These are phyloP conservation scores for Hirtodrosophila histrioides DNA, from an alignment of 2,888 invertebrate species.

Conservation along the genomic window DNA sequence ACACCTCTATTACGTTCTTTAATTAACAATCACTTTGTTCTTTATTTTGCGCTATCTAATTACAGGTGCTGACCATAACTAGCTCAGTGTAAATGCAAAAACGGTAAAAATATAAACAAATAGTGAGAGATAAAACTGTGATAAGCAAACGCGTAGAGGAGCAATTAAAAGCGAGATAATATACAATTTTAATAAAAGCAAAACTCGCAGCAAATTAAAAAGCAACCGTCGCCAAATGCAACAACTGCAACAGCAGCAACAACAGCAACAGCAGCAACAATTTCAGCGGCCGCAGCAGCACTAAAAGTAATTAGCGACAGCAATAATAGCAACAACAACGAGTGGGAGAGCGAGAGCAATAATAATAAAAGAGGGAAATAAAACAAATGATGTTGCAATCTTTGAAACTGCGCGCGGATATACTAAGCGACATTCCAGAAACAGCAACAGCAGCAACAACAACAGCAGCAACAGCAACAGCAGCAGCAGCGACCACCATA, in stretches of 20 bases:
- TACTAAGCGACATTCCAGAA: constrained; percentile 77
- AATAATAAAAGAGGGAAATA: constrained; percentile 58
- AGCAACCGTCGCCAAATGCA: constrained; percentile 68
- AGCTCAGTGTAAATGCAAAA: constrained; percentile 30
- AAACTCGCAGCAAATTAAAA: constrained; percentile 72
- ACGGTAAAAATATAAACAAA: constrained; percentile 17
- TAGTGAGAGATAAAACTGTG: constrained; percentile 67
- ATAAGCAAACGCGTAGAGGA: constrained; percentile 53
- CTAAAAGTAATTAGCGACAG: not conserved
- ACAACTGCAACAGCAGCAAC: constrained; percentile 32
- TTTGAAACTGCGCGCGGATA: constrained; percentile 82
- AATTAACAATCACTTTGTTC: constrained; percentile 40
- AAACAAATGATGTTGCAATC: constrained; percentile 83
- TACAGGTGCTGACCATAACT: constrained; percentile 50
- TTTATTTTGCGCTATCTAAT: constrained; percentile 52
- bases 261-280: constrained; percentile 17
- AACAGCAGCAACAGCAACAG: constrained; percentile 29
- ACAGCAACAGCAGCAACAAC: constrained; percentile 43
- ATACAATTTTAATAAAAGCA: constrained; percentile 76
- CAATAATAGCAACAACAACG: constrained; percentile 45
- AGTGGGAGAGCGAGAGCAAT: constrained; percentile 30
- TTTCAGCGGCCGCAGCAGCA: not conserved
- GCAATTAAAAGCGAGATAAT: constrained; percentile 60
- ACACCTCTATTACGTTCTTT: constrained; percentile 11
- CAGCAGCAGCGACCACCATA: constrained; percentile 35